A percentile compares a stretch with the other conserved stretches of the same genome.
Conservation (phyloP, 2,888 invertebrate species). For the Clepsis dumicolana region DNA sequence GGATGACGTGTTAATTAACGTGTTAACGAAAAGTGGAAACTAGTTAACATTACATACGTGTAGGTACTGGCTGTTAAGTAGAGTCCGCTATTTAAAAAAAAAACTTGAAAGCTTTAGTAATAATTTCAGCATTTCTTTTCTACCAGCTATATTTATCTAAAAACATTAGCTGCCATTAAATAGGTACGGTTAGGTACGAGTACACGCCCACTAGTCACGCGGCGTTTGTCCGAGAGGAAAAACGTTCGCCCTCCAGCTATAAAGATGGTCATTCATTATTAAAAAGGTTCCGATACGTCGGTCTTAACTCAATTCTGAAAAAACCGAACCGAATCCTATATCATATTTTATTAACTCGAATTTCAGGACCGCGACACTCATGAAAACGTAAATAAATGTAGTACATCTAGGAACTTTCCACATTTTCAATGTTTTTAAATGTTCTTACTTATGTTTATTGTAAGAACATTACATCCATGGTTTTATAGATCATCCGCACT, state of each 20-base stretch:
- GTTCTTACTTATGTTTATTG: no score
- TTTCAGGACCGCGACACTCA: slow-evolving; percentile 6
- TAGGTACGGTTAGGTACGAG: slow-evolving; percentile 18
- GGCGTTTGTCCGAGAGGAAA: slow-evolving; percentile 16
- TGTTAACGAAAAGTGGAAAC: no score
- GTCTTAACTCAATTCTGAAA: slow-evolving; percentile 34
- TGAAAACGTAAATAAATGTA: not conserved
- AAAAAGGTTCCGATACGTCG: slow-evolving; percentile 34
- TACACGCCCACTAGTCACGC: slow-evolving; percentile 7
- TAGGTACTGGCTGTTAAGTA: not conserved
- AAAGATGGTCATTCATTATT: slow-evolving; percentile 38
- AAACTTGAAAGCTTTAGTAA: no score
- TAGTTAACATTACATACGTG: no score
- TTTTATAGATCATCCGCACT: no score
- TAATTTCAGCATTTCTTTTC: no score
- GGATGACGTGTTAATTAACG: no score
- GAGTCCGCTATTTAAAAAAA: no score
- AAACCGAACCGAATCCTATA: slow-evolving; percentile 6
- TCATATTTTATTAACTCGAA: slow-evolving; percentile 31
- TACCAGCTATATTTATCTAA: slow-evolving; percentile 1
- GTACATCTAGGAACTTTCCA: not conserved
- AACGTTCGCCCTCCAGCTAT: slow-evolving; percentile 24
- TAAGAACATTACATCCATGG: no score
- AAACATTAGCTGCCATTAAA: slow-evolving; percentile 19
- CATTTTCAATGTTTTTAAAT: not conserved